Base-by-base conservation (phyloP, 2,797 vertebrate genomes). In the Macropus fuliginosus region DNA sequence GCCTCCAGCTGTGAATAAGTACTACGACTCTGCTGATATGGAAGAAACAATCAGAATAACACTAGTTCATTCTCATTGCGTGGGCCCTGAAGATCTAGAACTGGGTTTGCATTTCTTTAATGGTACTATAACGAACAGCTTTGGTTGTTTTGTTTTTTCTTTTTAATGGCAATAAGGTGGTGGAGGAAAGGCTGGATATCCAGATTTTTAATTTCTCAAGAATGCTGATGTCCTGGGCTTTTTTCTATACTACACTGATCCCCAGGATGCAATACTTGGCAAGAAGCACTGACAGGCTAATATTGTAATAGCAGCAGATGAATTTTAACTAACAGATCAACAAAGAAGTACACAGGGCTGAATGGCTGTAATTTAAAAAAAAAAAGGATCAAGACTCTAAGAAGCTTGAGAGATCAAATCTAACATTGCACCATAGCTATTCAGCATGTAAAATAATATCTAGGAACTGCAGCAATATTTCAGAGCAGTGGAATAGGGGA, bases 211-310 rank as follows among this genome's bases (percentile, higher is more conserved):
- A 90, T 90, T 94, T 90, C 50, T 54, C 40, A 21, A 52, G 62
- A 95, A 90, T 91, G 55, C n/a, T 5, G 55, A 81, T 4, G 1
- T 12, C 18, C 16, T 93, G 31, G 24, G 92, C 90, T 56, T 10
- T 40, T 94, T 93, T 34, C 54, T 91, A 52, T 13, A 1, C 31
- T 50, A 94, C 90, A 95, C n/a, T 91, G 91, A 94, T 94, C n/a
- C n/a, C 59, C 81, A 28, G 13, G 52, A 94, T 94, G 87, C 90
- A n/a, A 59, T 10, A 87, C 6, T 87, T 18, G 56, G 31, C 62
- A 66, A 66, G 94, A 95, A 94, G 90, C 92, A 50, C n/a, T 81
- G 12, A 96, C 93, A 92, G 54, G 89, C 46, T 24, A 94, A 95
- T 59, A 93, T 40, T 54, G 21, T n/a, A 93, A 95, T n/a, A 52